Evolutionary conservation across 2,113 vertebrate species (phyloP), one percentile per base, ranked within the genome.

Genomic region (Carlito syrichta): DNA sequence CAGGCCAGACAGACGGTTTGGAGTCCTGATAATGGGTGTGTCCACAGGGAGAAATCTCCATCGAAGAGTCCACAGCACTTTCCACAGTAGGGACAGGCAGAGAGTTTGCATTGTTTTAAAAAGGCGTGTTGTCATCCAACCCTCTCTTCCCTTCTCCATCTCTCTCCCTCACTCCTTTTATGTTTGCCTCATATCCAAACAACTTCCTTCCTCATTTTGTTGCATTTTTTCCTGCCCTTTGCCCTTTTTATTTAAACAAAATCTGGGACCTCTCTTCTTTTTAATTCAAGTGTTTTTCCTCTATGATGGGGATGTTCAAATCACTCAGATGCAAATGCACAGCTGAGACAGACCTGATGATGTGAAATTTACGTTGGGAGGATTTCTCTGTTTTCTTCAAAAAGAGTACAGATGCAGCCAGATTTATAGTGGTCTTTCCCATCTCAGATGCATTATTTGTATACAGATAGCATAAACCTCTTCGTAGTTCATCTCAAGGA

Each of bases 1-100:
- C 89, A 45, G 58, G 71, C 83, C 86, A 96, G 93, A 96, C 96
- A 86, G 78, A 95, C 69, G 88, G 93, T 83, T 85, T 91, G 58
- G 83, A 84, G 77, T 91, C 58, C 69, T 86, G 83, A 84, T 96
- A 69, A 90, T 71, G 94, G 89, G 92, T 84, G 92, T 93, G 40
- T 69, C 73, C 78, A 20, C 17, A n/a, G 96, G 86, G 91, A 95
- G 66, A 87, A 86, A 54, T 38, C 52, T 90, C 83, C 63, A 60
- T 20, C 22, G 63, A 94, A 86, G 54, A 73, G 82, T 78, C 74
- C 43, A 11, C 35, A 84, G 62, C 48, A 58, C 74, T 94, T 98
- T 82, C 85, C 52, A 74, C 25, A 63, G 45, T 17, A 83, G 48
- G 22, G 30, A 56, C 45, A 60, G 88, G 27, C 60, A 63, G 68